phyloP scores from a whole-genome alignment of 1,140 invertebrate genomes.

The Dufourea novaeangliae region DNA sequence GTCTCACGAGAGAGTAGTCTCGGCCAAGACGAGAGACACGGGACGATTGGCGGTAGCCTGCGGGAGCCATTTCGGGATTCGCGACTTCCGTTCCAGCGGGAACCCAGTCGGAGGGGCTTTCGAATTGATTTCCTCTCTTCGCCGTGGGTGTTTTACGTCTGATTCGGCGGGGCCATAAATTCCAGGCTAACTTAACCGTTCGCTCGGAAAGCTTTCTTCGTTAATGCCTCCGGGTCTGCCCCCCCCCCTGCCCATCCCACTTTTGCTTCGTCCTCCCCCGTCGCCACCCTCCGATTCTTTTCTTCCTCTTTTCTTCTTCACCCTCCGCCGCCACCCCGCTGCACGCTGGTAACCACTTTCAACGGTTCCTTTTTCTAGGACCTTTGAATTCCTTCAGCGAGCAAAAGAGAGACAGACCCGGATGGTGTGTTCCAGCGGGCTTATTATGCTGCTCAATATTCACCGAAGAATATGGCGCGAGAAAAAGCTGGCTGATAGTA shows the following conservation, averaged over 20 bases:
- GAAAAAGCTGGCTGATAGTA: conserved; percentile 27
- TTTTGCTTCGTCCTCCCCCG: neutral
- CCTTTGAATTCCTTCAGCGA: conserved; percentile 24
- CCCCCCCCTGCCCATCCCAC: neutral
- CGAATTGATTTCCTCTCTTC: conserved; percentile 64
- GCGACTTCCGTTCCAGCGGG: conserved; percentile 53
- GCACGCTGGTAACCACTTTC: conserved; percentile 5
- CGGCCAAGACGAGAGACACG: neutral
- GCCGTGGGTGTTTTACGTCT: conserved; percentile 60
- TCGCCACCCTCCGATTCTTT: neutral
- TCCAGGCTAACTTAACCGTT: conserved; percentile 59
- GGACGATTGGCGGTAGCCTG: conserved; percentile 1
- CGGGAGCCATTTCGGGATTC: conserved; percentile 49
- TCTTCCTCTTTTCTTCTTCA: neutral
- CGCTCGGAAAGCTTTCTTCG: conserved; percentile 64
- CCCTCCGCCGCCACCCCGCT: neutral
- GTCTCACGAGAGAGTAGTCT: conserved; percentile 7
- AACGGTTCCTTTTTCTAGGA: conserved; percentile 34
- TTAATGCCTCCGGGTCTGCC: conserved; percentile 55
- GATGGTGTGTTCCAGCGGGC: conserved; percentile 18
- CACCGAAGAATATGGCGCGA: conserved; percentile 31
- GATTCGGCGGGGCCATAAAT: conserved; percentile 62
- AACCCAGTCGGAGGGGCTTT: conserved; percentile 47
- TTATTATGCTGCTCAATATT: conserved; percentile 52
- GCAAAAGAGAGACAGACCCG: neutral